These are phyloP conservation scores for Propithecus coquereli DNA, from an alignment of 2,113 vertebrate species.

Conservation along the genomic window DNA sequence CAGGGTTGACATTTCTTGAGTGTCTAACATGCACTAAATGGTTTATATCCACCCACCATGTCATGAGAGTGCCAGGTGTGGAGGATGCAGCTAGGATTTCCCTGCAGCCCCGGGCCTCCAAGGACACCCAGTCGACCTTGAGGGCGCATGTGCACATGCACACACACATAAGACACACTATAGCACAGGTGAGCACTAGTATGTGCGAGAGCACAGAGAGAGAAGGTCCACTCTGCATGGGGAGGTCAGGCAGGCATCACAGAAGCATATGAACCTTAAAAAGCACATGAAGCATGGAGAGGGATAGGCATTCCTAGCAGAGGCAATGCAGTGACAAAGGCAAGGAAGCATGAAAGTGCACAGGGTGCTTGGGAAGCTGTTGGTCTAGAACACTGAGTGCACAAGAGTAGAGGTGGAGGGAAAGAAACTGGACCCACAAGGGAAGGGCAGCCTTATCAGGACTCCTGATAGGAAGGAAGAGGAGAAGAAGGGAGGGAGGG, in stretches of 20 bases:
- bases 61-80: neutral
- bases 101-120: neutral
- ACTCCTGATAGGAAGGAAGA: neutral
- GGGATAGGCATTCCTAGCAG: neutral
- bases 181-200: neutral
- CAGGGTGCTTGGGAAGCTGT: rapidly evolving
- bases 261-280: neutral
- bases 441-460: neutral
- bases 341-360: neutral
- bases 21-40: rapidly evolving
- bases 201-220: neutral
- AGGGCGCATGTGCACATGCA: neutral
- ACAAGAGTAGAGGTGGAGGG: rapidly evolving
- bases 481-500: neutral
- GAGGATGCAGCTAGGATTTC: neutral
- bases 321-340: too few species aligned
- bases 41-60: neutral
- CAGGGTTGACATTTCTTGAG: neutral
- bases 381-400: rapidly evolving
- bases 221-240: neutral
- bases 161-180: rapidly evolving
- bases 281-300: neutral
- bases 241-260: neutral
- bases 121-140: neutral
- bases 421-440: neutral